Evolutionary conservation across 2,888 invertebrate genomes (phyloP).

Genomic region (Venusia cambrica): DNA sequence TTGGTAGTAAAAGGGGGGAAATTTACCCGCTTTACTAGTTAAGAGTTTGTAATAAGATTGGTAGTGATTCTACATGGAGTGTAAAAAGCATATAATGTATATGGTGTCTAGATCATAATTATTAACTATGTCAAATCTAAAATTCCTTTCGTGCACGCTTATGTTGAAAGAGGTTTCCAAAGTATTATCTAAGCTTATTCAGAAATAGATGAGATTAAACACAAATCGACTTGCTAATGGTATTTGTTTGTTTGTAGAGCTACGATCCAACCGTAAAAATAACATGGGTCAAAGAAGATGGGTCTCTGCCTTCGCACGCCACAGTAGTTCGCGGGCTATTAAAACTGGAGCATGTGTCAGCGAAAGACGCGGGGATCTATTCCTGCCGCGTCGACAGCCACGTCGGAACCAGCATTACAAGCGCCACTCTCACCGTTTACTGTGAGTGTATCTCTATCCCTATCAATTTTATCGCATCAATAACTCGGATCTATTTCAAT

Average conservation of each 20-base stretch:
- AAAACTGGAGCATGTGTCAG: slow-evolving; percentile 90
- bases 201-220: no score
- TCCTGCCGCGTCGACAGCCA: slow-evolving; percentile 95
- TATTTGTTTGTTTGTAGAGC: slow-evolving; percentile 54
- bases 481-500: slow-evolving; percentile 68
- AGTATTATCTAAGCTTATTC: no score
- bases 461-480: slow-evolving; percentile 64
- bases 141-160: no score
- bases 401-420: slow-evolving; percentile 92
- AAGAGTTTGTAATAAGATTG: no score
- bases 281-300: slow-evolving; percentile 75
- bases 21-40: no score
- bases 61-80: no score
- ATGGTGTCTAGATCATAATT: no score
- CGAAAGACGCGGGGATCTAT: slow-evolving; percentile 93
- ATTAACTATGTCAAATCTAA: no score
- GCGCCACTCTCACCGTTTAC: slow-evolving; percentile 93
- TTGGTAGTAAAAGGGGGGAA: no score
- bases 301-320: slow-evolving; percentile 64
- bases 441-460: slow-evolving; percentile 87
- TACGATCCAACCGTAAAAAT: slow-evolving; percentile 71
- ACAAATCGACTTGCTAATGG: no score
- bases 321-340: slow-evolving; percentile 75
- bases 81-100: no score
- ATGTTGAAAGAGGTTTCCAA: no score